Evolutionary conservation across 2,888 invertebrate genomes (phyloP).

Genomic region (Scrobipalpa costella): DNA sequence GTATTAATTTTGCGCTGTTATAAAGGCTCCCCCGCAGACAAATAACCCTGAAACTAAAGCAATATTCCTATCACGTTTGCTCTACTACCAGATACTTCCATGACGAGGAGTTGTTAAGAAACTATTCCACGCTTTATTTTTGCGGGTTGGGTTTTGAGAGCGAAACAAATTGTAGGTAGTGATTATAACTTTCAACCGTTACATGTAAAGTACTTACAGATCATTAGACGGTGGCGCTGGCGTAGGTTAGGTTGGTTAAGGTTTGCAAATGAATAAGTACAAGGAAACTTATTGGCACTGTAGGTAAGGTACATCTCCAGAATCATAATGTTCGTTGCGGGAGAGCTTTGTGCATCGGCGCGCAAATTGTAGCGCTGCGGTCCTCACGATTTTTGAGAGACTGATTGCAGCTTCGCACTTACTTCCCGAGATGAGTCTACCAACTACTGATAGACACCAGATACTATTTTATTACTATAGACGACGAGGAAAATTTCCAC

Average conservation of each 20-base stretch:
- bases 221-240: too few species aligned
- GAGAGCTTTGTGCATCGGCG: constrained; percentile 5
- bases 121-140: constrained; percentile 13
- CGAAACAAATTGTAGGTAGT: too few species aligned
- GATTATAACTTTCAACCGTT: too few species aligned
- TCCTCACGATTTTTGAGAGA: constrained; percentile 4
- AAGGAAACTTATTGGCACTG: too few species aligned
- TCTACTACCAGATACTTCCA: constrained; percentile 38
- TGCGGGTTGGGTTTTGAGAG: too few species aligned
- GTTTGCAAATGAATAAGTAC: not conserved
- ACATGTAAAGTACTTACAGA: too few species aligned
- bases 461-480: too few species aligned
- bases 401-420: constrained; percentile 5
- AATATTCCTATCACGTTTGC: constrained; percentile 49
- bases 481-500: too few species aligned
- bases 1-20: constrained; percentile 49
- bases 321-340: constrained; percentile 3
- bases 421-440: not conserved
- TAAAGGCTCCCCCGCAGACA: constrained; percentile 42
- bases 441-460: not conserved
- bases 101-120: constrained; percentile 41
- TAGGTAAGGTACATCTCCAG: too few species aligned
- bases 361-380: not conserved
- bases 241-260: too few species aligned
- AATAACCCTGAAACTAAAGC: constrained; percentile 45